Percentiles rank a stretch among this genome's conserved stretches.
phyloP scores from a whole-genome alignment of 2,888 invertebrate species.

The Lysandra coridon region DNA sequence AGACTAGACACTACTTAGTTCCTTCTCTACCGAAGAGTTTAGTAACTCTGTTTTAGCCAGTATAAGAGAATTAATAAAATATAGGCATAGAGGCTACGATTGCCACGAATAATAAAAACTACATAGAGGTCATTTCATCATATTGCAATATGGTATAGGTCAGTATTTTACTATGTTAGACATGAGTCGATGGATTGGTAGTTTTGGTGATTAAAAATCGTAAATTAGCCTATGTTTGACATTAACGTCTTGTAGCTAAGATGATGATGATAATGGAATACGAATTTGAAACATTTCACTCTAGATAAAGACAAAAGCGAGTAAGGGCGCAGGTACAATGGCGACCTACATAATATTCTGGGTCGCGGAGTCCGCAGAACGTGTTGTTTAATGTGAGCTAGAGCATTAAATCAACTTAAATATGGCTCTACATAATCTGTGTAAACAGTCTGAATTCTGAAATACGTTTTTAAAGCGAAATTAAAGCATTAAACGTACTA shows the following conservation, averaged over 20 bases:
- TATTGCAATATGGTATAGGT: no score
- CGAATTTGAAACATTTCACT: neutral
- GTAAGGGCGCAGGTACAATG: constrained; percentile 17
- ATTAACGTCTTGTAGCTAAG: neutral
- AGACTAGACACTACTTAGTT: no score
- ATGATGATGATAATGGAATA: neutral
- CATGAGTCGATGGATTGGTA: no score
- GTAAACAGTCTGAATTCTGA: neutral
- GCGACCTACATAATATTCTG: constrained; percentile 11
- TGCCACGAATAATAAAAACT: no score
- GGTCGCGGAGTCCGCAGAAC: neutral
- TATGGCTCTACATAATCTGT: constrained; percentile 10
- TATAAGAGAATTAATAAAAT: no score
- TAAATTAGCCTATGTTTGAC: no score
- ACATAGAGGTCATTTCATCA: no score
- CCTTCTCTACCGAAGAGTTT: no score
- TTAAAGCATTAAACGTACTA: neutral
- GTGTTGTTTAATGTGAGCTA: constrained; percentile 26
- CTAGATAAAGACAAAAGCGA: neutral
- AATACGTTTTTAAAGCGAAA: neutral
- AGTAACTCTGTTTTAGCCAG: neutral
- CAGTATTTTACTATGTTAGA: no score
- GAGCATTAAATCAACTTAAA: constrained; percentile 31
- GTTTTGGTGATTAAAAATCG: no score
- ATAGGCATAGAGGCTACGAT: no score